These are phyloP conservation scores for Eucera pruinosa DNA, from an alignment of 2,888 invertebrate genomes.

Conservation along the genomic window DNA sequence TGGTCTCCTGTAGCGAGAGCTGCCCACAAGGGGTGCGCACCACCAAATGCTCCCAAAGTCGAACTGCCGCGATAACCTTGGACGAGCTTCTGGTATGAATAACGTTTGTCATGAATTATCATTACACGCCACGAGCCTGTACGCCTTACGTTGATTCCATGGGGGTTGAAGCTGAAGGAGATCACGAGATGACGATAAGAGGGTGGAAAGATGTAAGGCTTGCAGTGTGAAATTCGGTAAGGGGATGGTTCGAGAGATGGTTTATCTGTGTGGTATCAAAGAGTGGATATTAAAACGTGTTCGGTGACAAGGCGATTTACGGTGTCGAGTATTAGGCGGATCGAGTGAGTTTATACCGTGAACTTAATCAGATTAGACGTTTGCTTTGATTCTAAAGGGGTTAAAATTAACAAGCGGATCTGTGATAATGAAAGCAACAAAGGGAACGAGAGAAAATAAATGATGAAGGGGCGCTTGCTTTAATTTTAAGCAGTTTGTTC, in stretches of 20 bases:
- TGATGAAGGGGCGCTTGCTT: conserved; percentile 21
- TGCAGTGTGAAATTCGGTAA: conserved; percentile 25
- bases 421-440: conserved; percentile 47
- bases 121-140: conserved; percentile 60
- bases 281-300: conserved; percentile 17
- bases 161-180: conserved; percentile 30
- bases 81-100: conserved; percentile 76
- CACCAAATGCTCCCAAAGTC: conserved; percentile 67
- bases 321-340: conserved; percentile 14
- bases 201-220: neutral
- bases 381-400: conserved; percentile 38
- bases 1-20: conserved; percentile 62
- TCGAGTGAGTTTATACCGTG: conserved; percentile 13
- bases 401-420: conserved; percentile 46
- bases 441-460: neutral
- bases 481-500: conserved; percentile 19
- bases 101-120: conserved; percentile 73
- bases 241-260: neutral
- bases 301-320: conserved; percentile 19
- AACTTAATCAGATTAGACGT: conserved; percentile 25
- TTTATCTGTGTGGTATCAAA: conserved; percentile 14
- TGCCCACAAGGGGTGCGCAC: conserved; percentile 79
- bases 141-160: conserved; percentile 55
- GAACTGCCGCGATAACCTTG: conserved; percentile 69
- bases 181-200: conserved; percentile 48